Base-by-base conservation (phyloP, 1,140 invertebrate species). In the Hermatobates lingyangjiaoensis region DNA sequence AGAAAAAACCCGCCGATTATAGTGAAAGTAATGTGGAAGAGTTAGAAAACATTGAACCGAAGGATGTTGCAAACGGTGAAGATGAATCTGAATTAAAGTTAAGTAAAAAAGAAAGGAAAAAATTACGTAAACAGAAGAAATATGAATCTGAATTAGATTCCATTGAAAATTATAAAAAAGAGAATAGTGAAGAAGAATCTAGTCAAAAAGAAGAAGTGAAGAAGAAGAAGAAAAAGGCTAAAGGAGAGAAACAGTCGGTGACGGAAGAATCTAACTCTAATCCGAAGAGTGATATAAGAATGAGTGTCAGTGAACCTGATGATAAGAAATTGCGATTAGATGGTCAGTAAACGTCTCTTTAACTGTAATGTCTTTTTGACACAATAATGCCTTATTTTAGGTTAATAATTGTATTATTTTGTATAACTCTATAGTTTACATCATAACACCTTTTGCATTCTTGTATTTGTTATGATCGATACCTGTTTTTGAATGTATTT, bases 61-160 rank as follows among this genome's bases (percentile, higher is more conserved):
- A 34, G 15, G 39, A 5, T 18, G 7, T 42, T 10, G 5, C 18
- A 42, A 42, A 42, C 5, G 39, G 18, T 12, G 39, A 10, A 4
- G 39, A 42, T 20, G 5, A 18, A 5, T 42, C 39, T 20, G 21
- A 42, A 42, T 20, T n/a, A n/a, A n/a, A n/a, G n/a, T n/a, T 42
- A 4, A 42, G 39, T 42, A 42, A 42, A 20, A 42, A 42, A 42
- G 39, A 42, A 42, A 42, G 39, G 21, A 42, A 42, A 20, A 42
- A 42, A 18, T 42, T 42, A 20, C 18, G 14, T 18, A 42, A 42
- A 20, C 39, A 42, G 39, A 5, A 42, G 18, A 42, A 42, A 42
- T 42, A 42, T 42, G 39, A 42, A 42, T 14, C 39, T 10, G 39
- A 42, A 20, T 5, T 10, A 42, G 21, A 42, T 18, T 42, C 39